Percentiles rank a stretch among this genome's conserved stretches.
phyloP scores from a whole-genome alignment of 2,888 invertebrate species.

The Cryptosula pallasiana region DNA sequence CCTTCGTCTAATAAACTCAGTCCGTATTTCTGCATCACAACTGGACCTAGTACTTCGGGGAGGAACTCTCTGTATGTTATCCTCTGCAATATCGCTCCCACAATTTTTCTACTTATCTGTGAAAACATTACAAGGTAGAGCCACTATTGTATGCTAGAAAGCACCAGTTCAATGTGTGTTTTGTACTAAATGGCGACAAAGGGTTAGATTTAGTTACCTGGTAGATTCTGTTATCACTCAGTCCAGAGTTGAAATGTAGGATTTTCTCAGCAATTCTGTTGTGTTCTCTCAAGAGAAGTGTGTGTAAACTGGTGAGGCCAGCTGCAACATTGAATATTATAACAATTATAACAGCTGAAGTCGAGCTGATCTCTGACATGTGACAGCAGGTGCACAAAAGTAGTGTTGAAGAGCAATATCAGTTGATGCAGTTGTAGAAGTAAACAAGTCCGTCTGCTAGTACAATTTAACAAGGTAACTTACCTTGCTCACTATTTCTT shows the following conservation, averaged over 20 bases:
- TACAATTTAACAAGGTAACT: no score
- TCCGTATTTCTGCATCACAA: conserved; percentile 67
- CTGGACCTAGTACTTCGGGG: conserved; percentile 72
- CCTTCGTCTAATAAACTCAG: conserved; percentile 55
- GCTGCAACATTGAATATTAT: neutral
- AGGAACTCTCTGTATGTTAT: conserved; percentile 92
- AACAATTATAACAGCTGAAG: neutral
- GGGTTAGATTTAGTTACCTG: neutral
- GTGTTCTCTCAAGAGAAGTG: neutral
- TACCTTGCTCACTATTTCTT: conserved; percentile 9
- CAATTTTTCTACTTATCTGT: conserved; percentile 64
- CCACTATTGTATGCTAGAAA: no score
- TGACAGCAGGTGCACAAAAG: no score
- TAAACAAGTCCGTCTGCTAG: neutral
- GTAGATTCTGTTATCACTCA: neutral
- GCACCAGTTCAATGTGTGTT: no score
- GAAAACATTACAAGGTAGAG: no score
- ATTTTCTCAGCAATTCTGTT: neutral
- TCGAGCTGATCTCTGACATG: no score
- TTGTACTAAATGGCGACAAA: no score
- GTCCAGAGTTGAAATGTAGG: neutral
- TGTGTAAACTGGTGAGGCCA: neutral
- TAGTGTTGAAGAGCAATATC: no score
- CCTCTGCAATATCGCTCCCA: conserved; percentile 89
- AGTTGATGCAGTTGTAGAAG: no score